Conservation (phyloP, 2,113 vertebrate species). For the Perognathus longimembris region DNA sequence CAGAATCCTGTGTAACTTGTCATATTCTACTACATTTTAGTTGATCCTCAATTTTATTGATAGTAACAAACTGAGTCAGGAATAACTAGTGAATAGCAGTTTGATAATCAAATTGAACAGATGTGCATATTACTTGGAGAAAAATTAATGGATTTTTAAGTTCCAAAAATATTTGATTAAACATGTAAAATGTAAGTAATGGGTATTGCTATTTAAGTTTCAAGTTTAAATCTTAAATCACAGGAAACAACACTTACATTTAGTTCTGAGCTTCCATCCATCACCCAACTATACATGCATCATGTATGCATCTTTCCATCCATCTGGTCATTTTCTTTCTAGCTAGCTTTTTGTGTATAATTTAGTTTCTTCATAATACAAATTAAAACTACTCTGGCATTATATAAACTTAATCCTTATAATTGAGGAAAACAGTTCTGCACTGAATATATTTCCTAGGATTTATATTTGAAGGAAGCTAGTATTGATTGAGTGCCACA, state of each 20-base stretch:
- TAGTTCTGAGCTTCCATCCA: neutral
- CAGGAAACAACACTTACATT: neutral
- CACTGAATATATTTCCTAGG: neutral
- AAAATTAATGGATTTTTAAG: neutral
- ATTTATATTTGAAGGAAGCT: neutral
- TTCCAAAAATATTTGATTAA: neutral
- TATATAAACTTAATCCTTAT: constrained; percentile 9
- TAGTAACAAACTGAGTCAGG: constrained; percentile 14
- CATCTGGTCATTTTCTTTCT: neutral
- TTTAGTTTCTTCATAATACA: neutral
- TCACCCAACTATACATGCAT: neutral
- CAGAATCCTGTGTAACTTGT: too few species aligned
- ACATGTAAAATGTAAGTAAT: neutral
- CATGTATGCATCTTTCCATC: neutral
- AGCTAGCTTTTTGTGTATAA: neutral
- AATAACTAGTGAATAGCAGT: neutral
- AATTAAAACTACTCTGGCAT: neutral
- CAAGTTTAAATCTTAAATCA: neutral
- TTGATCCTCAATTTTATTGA: constrained; percentile 5
- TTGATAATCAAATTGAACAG: neutral
- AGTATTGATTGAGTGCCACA: neutral
- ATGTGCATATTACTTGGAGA: neutral
- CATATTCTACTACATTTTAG: too few species aligned
- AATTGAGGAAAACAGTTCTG: neutral
- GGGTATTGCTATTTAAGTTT: neutral